phyloP scores from a whole-genome alignment of 1,140 invertebrate genomes.

The Venustaconcha ellipsiformis region DNA sequence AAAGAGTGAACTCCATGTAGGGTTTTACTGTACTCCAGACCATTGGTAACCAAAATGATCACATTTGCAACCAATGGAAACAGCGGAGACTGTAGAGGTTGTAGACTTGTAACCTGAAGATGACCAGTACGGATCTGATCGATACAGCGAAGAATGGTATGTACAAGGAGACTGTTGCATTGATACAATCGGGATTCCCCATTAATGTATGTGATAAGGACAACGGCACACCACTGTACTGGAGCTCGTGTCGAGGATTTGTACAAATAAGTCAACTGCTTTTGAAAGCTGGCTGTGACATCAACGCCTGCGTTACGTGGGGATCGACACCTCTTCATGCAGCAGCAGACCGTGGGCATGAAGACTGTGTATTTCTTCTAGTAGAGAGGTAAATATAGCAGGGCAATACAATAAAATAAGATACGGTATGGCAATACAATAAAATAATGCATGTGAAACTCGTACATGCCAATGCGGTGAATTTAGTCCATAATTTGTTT shows the following conservation, averaged over 20 bases:
- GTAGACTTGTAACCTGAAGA: no score
- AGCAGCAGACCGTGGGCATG: slow-evolving; percentile 45
- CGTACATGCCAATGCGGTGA: no score
- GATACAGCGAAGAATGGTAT: slow-evolving; percentile 31
- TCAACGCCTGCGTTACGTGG: slow-evolving; percentile 44
- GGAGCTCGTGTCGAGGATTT: slow-evolving; percentile 51
- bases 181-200: slow-evolving; percentile 20
- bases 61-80: no score
- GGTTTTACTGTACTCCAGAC: no score
- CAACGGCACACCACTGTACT: slow-evolving; percentile 48
- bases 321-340: slow-evolving; percentile 54
- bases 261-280: slow-evolving; percentile 39
- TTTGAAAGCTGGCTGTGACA: slow-evolving; percentile 41
- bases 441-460: no score
- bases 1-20: no score
- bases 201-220: slow-evolving; percentile 32
- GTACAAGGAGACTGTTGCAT: slow-evolving; percentile 9
- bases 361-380: slow-evolving; percentile 39
- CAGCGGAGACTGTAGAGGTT: no score
- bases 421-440: no score
- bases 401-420: no score
- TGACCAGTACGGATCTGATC: slow-evolving; percentile 24
- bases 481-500: no score
- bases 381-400: slow-evolving; percentile 35
- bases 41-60: no score